Evolutionary conservation across 2,797 vertebrate species (phyloP), one percentile per base, ranked within the genome.

Genomic region (Urosaurus nigricauda): DNA sequence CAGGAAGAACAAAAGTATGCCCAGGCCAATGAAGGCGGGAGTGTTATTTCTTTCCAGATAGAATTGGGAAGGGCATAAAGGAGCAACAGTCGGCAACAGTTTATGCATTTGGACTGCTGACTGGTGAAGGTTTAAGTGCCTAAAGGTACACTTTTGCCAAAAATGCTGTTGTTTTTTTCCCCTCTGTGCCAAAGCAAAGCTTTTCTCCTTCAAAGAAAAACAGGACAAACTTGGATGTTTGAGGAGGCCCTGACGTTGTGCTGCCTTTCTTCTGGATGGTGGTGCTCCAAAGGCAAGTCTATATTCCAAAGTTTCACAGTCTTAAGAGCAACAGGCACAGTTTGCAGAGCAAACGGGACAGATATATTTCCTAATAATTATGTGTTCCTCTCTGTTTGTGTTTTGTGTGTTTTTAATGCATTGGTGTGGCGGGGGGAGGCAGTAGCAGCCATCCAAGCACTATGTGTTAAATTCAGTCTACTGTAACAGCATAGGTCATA

Each of bases 191-290:
- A 26, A 51, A 75, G 32, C 75, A 29, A 70, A 91, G 75, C 84
- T 92, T 95, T 89, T 88, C 90, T 94, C 86, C 16, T 91, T 0
- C 4, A 93, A 29, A 74, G 86, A 53, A 80, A 68, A 89, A 26
- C 90, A 78, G 32, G 19, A 63, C 8, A 40, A 8, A 24, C 8
- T 47, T 74, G 24, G 24, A 24, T 5, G 17, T 16, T 4, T 68
- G 19, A 21, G 11, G 19, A 29, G 17, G 32, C 8, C 65, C 65
- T 68, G 8, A 16, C 5, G 35, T 3, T 81, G 71, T 65, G 0
- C 47, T 40, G 17, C 68, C 0, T 4, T 9, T 0, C 0, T 0
- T 19, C 1, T 9, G 79, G 60, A 6, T 11, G 0, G 43, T 40
- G 9, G 82, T 65, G 82, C 86, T 60, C 68, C 29, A 53, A 60